Conservation (phyloP, 2,888 invertebrate genomes). For the Sycophila texana region DNA sequence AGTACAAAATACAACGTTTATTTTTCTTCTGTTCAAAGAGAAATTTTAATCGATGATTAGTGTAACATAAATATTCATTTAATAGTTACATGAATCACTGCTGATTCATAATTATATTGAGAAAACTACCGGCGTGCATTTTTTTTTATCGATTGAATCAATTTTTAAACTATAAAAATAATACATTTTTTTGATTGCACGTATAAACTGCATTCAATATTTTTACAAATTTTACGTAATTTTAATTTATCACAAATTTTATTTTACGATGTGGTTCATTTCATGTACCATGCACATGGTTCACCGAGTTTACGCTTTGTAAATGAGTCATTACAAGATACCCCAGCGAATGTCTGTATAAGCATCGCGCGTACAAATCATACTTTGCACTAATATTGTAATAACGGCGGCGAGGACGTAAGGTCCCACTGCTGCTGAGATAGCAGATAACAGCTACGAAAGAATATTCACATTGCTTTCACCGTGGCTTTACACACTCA, state of each 20-base stretch:
- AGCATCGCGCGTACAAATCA: not conserved
- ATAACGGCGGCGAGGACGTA: conserved; percentile 31
- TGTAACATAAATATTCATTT: conserved; percentile 13
- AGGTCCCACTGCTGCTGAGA: not conserved
- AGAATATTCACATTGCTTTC: conserved; percentile 38
- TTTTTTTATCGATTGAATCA: not conserved
- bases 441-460: conserved; percentile 39
- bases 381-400: conserved; percentile 25
- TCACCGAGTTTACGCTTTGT: too few relatives aligned
- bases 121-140: not conserved
- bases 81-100: conserved; percentile 5
- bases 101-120: conserved; percentile 18
- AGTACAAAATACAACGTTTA: too few relatives aligned
- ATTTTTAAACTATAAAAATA: not conserved
- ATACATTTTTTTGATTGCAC: not conserved
- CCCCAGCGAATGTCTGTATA: not conserved
- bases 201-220: too few relatives aligned
- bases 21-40: too few relatives aligned
- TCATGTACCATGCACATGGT: too few relatives aligned
- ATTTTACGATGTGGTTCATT: too few relatives aligned
- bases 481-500: conserved; percentile 19
- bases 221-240: not conserved
- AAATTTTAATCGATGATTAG: too few relatives aligned
- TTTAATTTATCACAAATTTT: too few relatives aligned
- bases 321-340: too few relatives aligned